Evolutionary conservation across 2,888 invertebrate genomes (phyloP), one percentile per base, ranked within the genome.

Genomic region (Tipula confusa): DNA sequence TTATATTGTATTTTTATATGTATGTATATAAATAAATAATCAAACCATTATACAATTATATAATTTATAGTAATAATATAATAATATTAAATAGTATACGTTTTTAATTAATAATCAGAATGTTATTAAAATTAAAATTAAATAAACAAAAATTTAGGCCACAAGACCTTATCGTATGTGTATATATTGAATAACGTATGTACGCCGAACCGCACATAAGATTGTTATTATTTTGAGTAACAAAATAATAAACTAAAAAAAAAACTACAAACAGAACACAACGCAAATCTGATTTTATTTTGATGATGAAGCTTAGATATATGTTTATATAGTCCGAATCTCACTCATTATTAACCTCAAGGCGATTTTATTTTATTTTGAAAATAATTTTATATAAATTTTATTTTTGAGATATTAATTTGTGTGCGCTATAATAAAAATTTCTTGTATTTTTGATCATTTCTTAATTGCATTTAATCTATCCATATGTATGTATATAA

Each of bases 351-450:
- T 64, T 64, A 64, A 64, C 64, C 64, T 64, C 64, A 64, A 64
- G 64, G 64, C 64, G 64, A 64, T 24, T 15, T 24, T 38, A 2
- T 38, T 43, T 43, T 15, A n/a, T 43, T 15, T 43, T 43, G 13
- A n/a, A n/a, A 43, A 43, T 24, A 64, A 9, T 24, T 64, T 64
- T 64, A 64, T 64, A 64, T 64, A 64, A 64, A 64, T 64, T 64
- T 64, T 64, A 64, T 24, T 64, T 43, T 64, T 64, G 64, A 64
- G 64, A 64, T 64, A 64, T 64, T 64, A 64, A 64, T 64, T 64
- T 64, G 64, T 64, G 64, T 64, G 24, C 24, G 64, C 64, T 64
- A 64, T 64, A 64, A 64, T 24, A 64, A 64, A 64, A 64, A 64
- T 64, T 24, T 64, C 24, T 64, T 64, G 11, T 24, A 9, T 43